Conservation (phyloP, 2,113 vertebrate species). For the Potamarius usumacintae region DNA sequence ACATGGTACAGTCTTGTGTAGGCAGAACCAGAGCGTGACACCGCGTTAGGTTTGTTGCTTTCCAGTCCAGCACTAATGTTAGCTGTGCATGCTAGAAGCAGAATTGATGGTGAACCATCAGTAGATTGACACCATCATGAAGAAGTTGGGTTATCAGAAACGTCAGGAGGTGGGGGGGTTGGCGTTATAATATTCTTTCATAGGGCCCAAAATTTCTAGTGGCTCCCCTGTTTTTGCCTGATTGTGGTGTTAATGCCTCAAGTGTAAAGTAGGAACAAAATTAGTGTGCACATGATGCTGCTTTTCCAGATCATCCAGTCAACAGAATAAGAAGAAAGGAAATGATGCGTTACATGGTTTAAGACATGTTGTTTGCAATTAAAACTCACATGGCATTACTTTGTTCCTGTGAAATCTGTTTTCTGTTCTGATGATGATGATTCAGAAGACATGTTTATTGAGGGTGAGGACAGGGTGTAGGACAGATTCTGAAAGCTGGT, state of each 20-base stretch:
- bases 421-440: neutral
- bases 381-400: neutral
- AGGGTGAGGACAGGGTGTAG: neutral
- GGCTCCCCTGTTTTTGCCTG: neutral
- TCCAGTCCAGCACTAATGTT: no score
- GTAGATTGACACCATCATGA: no score
- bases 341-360: neutral
- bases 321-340: neutral
- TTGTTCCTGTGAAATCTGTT: neutral
- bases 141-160: no score
- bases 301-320: slow-evolving; percentile 1
- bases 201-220: no score
- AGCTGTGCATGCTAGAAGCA: no score
- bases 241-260: neutral
- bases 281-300: neutral
- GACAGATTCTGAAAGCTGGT: neutral
- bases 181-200: no score
- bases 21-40: no score
- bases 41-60: no score
- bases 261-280: neutral
- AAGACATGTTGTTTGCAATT: neutral
- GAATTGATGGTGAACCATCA: no score
- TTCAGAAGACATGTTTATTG: neutral
- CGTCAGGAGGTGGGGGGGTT: no score
- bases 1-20: no score